Base-by-base conservation (phyloP, 2,113 vertebrate genomes). In the Origma solitaria region DNA sequence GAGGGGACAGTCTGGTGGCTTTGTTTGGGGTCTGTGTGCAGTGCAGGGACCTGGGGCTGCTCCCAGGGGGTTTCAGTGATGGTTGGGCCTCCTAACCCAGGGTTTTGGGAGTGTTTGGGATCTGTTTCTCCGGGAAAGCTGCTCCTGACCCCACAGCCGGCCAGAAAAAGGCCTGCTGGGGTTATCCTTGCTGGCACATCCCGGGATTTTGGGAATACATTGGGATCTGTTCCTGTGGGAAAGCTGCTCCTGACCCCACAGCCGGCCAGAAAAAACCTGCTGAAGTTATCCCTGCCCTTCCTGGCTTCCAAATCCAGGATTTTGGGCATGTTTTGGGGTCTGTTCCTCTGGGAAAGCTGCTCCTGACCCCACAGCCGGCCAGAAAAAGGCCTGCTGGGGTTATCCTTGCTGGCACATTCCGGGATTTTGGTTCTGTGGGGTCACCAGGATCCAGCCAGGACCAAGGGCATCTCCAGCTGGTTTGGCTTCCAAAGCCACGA, bases 91-190 rank as follows among this genome's bases (percentile, higher is more conserved):
- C 40, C 38, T 51, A 12, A 54, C 44, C 23, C 8, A 1, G 27
- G 7, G 23, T 76, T 85, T 35, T 0, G 28, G 50, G 42, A 42
- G 42, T 15, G 9, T 13, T 15, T 9, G 16, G 10, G 17, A 27
- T 3, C 7, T 22, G n/a, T n/a, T n/a, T n/a, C n/a, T n/a, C n/a
- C n/a, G 0, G 1, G 20, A 35, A 15, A 5, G 13, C 53, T 7
- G 9, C 27, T 82, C 57, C 40, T 2, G 1, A 25, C 15, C 22
- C 64, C 9, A 4, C 7, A 20, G 7, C 14, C 10, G 44, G 44
- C 44, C 44, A 45, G 18, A 20, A 45, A 45, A 19, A 13, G 44
- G 11, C 8, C 4, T 1, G 21, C 8, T 33, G 72, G 53, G 30
- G 1, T 33, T 23, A n/a, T n/a, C n/a, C 13, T 45, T 20, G 19